Base-by-base conservation (phyloP, 1,140 invertebrate genomes). In the Solenopsis invicta region DNA sequence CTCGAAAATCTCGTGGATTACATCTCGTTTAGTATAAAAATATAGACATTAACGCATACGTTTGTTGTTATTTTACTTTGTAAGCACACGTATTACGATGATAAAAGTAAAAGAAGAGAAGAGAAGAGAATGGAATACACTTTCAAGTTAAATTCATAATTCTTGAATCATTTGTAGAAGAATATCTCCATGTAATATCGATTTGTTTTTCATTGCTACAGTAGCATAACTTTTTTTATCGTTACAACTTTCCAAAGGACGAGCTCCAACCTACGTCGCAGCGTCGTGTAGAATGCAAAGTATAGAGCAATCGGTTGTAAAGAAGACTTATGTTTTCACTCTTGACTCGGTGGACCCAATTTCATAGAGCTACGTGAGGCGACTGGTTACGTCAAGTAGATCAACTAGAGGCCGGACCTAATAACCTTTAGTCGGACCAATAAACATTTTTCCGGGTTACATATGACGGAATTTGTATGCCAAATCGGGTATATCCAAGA, bases 401-500 rank as follows among this genome's bases (percentile, higher is more conserved):
- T 78, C 66, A 71, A 56, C 74, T 88, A 88, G 61, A 45, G 62
- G 76, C 87, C 78, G 84, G 87, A 88, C 89, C 89, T 91, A 91
- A 90, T 90, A 91, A 90, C 84, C 90, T 61, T 90, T 88, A 90
- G 89, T 86, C 74, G 72, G 29, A 29, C 45, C 89, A 84, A 90
- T 91, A 91, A 90, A 87, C 89, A 76, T 90, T 90, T 62, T 66
- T 90, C 87, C 77, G 59, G 64, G 89, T 87, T 91, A 91, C 91
- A 92, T 93, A 93, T 82, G 67, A 84, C 78, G 45, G 72, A 93
- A 94, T 94, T 94, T 93, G 92, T 94, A 94, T 94, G 91, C 92
- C 76, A 91, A 89, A 89, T 93, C 84, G 91, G 78, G 77, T 84
- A 54, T 86, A 87, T 87, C 75, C 75, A 34, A 16, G 69, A 67